Percentiles rank a stretch among this genome's conserved stretches.
phyloP scores from a whole-genome alignment of 2,888 invertebrate genomes.

The Rhagonycha lutea region DNA sequence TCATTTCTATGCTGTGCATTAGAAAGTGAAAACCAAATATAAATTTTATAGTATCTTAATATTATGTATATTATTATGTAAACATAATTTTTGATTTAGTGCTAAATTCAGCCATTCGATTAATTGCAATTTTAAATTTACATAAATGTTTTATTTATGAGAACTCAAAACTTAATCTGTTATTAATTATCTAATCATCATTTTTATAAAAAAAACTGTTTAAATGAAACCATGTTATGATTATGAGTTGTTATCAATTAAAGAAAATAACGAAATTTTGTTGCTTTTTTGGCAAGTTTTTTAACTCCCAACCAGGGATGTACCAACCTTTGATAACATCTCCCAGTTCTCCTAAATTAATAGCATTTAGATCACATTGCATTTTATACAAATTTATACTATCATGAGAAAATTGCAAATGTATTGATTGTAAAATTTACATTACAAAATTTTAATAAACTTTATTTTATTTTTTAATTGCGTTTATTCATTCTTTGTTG shows the following conservation, averaged over 20 bases:
- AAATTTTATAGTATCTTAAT: not conserved
- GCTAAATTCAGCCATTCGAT: not conserved
- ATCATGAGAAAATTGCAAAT: too few species aligned
- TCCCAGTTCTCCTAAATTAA: too few species aligned
- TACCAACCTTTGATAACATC: too few species aligned
- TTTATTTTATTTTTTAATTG: too few species aligned
- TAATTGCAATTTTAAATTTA: not conserved
- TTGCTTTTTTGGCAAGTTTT: not conserved
- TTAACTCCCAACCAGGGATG: too few species aligned
- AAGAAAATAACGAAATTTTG: not conserved
- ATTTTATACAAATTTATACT: too few species aligned
- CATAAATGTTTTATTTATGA: not conserved
- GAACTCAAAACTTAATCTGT: not conserved
- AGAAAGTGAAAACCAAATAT: not conserved
- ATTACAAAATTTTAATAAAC: too few species aligned
- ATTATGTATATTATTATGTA: not conserved
- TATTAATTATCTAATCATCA: not conserved
- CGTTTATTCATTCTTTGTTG: too few species aligned
- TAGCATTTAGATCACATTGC: too few species aligned
- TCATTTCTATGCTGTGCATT: not conserved
- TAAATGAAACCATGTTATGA: not conserved
- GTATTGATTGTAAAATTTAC: too few species aligned
- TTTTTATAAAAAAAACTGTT: not conserved
- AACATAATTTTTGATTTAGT: not conserved
- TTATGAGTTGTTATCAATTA: not conserved